Evolutionary conservation across 2,113 vertebrate genomes (phyloP).

Genomic region (Albula goreensis): DNA sequence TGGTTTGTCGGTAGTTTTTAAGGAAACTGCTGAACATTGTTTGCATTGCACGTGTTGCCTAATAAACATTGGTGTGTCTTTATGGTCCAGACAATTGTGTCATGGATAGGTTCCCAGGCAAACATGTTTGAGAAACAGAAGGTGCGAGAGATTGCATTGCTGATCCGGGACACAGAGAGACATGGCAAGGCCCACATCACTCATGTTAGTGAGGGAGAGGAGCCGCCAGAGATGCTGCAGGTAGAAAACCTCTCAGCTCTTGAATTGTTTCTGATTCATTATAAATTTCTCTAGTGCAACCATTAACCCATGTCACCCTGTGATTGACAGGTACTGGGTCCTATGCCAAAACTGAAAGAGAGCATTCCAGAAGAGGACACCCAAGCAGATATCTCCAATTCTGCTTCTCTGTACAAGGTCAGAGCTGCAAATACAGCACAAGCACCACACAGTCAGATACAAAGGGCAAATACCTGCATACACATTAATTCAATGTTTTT

Average conservation of each 20-base stretch:
- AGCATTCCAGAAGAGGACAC: constrained; percentile 81
- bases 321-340: constrained; percentile 76
- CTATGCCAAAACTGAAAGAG: constrained; percentile 74
- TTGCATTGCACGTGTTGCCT: not conserved
- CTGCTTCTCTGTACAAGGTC: constrained; percentile 81
- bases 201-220: constrained; percentile 77
- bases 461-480: not conserved
- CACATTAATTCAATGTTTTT: too few species aligned
- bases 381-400: constrained; percentile 73
- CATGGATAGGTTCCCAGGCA: constrained; percentile 80
- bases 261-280: not conserved
- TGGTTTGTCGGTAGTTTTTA: not conserved
- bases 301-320: not conserved
- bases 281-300: not conserved
- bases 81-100: constrained; percentile 70
- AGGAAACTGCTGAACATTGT: not conserved
- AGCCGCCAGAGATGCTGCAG: constrained; percentile 84
- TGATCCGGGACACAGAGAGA: constrained; percentile 80
- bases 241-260: constrained; percentile 51
- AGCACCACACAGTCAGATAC: not conserved
- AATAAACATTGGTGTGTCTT: not conserved
- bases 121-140: constrained; percentile 87
- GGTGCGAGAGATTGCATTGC: constrained; percentile 77
- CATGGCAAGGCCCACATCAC: constrained; percentile 79
- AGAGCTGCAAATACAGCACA: not conserved